Evolutionary conservation across 1,140 invertebrate genomes (phyloP).

Genomic region (Drosophila insularis): DNA sequence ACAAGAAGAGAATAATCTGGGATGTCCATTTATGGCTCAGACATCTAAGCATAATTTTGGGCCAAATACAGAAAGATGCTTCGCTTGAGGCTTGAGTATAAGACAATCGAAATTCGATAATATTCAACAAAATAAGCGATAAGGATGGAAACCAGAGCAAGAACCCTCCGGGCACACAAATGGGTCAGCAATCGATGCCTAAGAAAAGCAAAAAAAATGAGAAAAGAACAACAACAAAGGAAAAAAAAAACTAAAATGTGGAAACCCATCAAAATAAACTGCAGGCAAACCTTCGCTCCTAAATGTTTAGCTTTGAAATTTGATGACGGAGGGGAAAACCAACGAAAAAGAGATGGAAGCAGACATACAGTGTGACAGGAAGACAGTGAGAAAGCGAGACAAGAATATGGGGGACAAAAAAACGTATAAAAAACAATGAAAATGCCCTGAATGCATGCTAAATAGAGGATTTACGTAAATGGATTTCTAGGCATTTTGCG

Average conservation of each 20-base stretch:
- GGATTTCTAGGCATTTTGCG: conserved; percentile 79
- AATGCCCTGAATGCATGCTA: conserved; percentile 79
- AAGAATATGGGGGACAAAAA: conserved; percentile 4
- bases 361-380: too few species aligned
- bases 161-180: conserved; percentile 53
- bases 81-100: conserved; percentile 31
- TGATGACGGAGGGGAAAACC: conserved; percentile 57
- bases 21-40: neutral
- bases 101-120: conserved; percentile 79
- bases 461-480: conserved; percentile 81
- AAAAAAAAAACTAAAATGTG: conserved; percentile 32
- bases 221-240: neutral
- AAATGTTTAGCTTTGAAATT: conserved; percentile 65
- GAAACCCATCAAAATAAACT: conserved; percentile 70
- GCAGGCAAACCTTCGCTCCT: conserved; percentile 27
- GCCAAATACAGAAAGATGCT: conserved; percentile 6
- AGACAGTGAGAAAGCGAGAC: neutral
- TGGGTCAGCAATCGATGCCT: conserved; percentile 54
- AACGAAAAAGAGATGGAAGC: conserved; percentile 16
- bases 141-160: conserved; percentile 50
- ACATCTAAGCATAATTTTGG: conserved; percentile 5
- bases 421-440: conserved; percentile 75
- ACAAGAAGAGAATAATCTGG: neutral
- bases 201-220: conserved; percentile 13
- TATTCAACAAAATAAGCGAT: conserved; percentile 53